These are phyloP conservation scores for Andrena cerasifolii DNA, from an alignment of 1,140 invertebrate species.

Conservation along the genomic window DNA sequence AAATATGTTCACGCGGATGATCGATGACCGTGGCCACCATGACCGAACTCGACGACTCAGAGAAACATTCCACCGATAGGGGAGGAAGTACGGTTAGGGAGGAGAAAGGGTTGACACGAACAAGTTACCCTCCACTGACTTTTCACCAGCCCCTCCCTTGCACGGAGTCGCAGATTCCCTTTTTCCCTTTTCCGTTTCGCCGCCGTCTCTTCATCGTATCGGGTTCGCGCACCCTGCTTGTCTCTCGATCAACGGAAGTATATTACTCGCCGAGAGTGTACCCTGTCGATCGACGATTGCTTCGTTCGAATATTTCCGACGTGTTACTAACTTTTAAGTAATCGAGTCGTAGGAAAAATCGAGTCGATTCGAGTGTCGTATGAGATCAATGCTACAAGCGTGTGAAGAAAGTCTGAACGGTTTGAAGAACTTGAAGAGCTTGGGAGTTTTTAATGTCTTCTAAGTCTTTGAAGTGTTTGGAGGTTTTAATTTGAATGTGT, in stretches of 20 bases:
- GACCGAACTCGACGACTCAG: slow-evolving; percentile 45
- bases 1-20: slow-evolving; percentile 71
- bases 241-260: background rate
- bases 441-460: too few species aligned
- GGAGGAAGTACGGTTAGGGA: slow-evolving; percentile 18
- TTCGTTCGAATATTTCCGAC: background rate
- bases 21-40: slow-evolving; percentile 42
- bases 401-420: too few species aligned
- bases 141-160: background rate
- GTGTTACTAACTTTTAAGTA: background rate
- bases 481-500: background rate
- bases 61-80: slow-evolving; percentile 59
- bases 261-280: background rate
- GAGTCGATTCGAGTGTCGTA: background rate
- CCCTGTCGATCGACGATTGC: background rate
- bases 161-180: slow-evolving; percentile 37
- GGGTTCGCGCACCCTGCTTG: background rate
- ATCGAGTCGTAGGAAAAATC: background rate
- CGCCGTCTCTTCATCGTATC: background rate
- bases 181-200: slow-evolving; percentile 51
- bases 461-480: background rate
- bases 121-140: slow-evolving; percentile 31
- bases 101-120: slow-evolving; percentile 40
- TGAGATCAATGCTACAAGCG: too few species aligned
- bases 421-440: too few species aligned